Evolutionary conservation across 2,113 vertebrate genomes (phyloP), one percentile per base, ranked within the genome.

Genomic region (Saccopteryx leptura): DNA sequence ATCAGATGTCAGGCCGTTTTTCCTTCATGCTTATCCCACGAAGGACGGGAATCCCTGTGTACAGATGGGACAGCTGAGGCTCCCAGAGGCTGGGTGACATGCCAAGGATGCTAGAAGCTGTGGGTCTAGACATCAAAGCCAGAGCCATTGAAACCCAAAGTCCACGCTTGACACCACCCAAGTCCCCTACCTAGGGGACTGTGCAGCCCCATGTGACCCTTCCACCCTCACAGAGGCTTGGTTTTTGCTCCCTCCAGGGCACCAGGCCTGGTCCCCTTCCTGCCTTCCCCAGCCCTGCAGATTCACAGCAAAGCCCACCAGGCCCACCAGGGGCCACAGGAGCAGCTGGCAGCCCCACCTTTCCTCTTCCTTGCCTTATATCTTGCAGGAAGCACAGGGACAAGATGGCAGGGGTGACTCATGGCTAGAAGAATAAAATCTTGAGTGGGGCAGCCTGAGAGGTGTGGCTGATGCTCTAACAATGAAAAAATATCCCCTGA

Each of bases 361-460:
- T 61, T 48, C 18, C 61, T 21, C 46, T 82, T 50, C 66, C 87
- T 80, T 6, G 4, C 28, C 80, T 39, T 23, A 14, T 56, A 50
- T 85, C 48, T 19, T 24, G 12, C 65, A 89, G 84, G 96, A 97
- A 95, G 80, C 75, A 46, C 7, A 2, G 3, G 26, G 71, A 56
- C 71, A 33, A 46, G 75, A 48, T 26, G 87, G 79, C 69, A 79
- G 66, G 48, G 33, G 56, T 92, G 97, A 97, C 74, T 97, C 93
- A 81, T 8, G 0, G 0, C 12, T 66, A 31, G 91, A 93, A 97
- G 79, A 96, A 93, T 87, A 11, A 39, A 83, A 50, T 19, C 78
- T 46, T 39, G 33, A 88, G 81, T 50, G 33, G 39, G 66, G 33
- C 24, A 21, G 88, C 66, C 72, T 9, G 28, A 71, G 56, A 8